Percentiles rank a stretch among this genome's conserved stretches.
These are phyloP conservation scores for Paratilapia polleni DNA, from an alignment of 2,113 vertebrate species.

Conservation along the genomic window DNA sequence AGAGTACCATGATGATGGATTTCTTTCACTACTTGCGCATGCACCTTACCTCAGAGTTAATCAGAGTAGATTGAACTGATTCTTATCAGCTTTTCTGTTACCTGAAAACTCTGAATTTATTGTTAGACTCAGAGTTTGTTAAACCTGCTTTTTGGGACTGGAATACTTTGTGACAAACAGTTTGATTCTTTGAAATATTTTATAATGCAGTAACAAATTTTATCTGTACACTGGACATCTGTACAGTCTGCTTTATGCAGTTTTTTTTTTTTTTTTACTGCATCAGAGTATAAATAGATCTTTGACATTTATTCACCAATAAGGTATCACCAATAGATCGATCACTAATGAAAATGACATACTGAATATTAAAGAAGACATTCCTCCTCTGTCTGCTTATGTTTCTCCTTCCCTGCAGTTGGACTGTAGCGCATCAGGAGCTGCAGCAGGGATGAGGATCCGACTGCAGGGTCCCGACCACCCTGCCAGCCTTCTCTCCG, in stretches of 20 bases:
- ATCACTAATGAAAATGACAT: accelerated
- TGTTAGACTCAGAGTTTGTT: not conserved
- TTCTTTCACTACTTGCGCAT: not conserved
- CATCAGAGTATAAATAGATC: not conserved
- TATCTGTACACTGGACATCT: not conserved
- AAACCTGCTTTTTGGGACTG: not conserved
- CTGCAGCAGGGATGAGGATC: conserved; percentile 92
- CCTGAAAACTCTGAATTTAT: not conserved
- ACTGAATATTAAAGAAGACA: not conserved
- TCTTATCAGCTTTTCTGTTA: not conserved
- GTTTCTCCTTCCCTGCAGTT: conserved; percentile 29
- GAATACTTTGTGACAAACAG: no score
- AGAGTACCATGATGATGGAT: not conserved
- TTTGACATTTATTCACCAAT: not conserved
- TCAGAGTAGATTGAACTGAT: not conserved
- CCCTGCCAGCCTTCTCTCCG: conserved; percentile 89
- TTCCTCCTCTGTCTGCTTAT: not conserved
- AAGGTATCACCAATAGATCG: not conserved
- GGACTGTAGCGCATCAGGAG: not conserved
- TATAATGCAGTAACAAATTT: not conserved
- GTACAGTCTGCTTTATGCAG: not conserved
- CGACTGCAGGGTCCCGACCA: conserved; percentile 92
- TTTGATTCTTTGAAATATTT: no score
- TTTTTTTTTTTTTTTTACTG: not conserved
- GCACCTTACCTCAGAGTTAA: not conserved